Evolutionary conservation across 1,140 invertebrate genomes (phyloP), one percentile per base, ranked within the genome.

Genomic region (Macrobrachium nipponense): DNA sequence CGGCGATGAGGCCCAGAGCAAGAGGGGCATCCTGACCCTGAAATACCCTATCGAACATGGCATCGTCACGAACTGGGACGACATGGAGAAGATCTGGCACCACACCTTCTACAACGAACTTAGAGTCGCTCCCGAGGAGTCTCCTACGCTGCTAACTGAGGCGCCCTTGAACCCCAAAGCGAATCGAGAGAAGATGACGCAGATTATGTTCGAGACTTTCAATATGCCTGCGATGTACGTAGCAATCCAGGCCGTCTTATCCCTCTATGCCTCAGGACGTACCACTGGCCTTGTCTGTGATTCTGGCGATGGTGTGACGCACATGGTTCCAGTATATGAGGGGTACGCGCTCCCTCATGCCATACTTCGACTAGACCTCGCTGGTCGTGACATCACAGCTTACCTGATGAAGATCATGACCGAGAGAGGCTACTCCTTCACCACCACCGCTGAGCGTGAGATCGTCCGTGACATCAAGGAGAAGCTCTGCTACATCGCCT

Each of bases 61-160:
- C 90, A 97, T 97, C 92, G 95, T 98, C 90, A 98, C 96, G 91
- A 98, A 98, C 94, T 98, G 97, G 96, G 97, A 98, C 90, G 97
- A 98, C 92, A 98, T 98, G 96, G 96, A 97, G 91, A 97, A 97
- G 91, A 97, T 97, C 91, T 98, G 96, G 96, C 97, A 98, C 92
- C 96, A 98, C 92, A 96, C 96, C 86, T 97, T 97, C 93, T 98
- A 98, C 93, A 97, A 97, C 90, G 97, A 98, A 92, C 93, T 99
- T 89, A 95, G 97, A 92, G 97, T 98, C 82, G 97, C 97, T 61
- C 97, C 97, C 11, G 97, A 98, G 91, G 97, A 98, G 90, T 96
- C 97, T 90, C 96, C 96, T 15, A 70, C 68, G 15, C 93, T 98
- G 61, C 91, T 98, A 61, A 97, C 96, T 20, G 95, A 97, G 91